Percentiles rank a stretch among this genome's conserved stretches.
These are phyloP conservation scores for Oopsacas minuta DNA, from an alignment of 37 sponge, comb jelly and placozoan genomes.

Conservation along the genomic window DNA sequence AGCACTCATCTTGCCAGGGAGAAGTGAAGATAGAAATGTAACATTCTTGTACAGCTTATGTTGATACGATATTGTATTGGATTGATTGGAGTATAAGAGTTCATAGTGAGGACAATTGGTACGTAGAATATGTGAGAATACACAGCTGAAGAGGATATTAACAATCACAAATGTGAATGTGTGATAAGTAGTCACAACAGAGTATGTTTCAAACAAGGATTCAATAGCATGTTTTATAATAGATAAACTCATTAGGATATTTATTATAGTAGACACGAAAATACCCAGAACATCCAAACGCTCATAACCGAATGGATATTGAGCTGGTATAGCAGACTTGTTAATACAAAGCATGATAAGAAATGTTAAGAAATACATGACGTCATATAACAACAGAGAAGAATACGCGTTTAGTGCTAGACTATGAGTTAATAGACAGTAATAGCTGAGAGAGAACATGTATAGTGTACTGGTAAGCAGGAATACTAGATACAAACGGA, in stretches of 20 bases:
- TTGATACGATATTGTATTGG: background rate
- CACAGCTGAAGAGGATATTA: constrained; percentile 4
- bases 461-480: background rate
- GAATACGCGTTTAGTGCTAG: background rate
- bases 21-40: background rate
- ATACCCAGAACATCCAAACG: background rate
- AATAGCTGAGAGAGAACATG: constrained; percentile 7
- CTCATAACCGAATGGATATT: constrained; percentile 1
- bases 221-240: background rate
- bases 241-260: background rate
- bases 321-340: background rate
- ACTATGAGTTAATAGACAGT: background rate
- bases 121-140: background rate
- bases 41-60: constrained; percentile 6
- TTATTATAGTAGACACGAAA: background rate
- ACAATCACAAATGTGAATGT: background rate
- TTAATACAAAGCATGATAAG: background rate
- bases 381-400: background rate
- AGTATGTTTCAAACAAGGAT: background rate
- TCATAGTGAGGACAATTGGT: constrained; percentile 10
- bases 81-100: background rate
- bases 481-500: background rate
- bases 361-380: background rate
- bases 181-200: background rate
- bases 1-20: constrained; percentile 2